These are phyloP conservation scores for Alectura lathami DNA, from an alignment of 2,113 vertebrate genomes.

Conservation along the genomic window DNA sequence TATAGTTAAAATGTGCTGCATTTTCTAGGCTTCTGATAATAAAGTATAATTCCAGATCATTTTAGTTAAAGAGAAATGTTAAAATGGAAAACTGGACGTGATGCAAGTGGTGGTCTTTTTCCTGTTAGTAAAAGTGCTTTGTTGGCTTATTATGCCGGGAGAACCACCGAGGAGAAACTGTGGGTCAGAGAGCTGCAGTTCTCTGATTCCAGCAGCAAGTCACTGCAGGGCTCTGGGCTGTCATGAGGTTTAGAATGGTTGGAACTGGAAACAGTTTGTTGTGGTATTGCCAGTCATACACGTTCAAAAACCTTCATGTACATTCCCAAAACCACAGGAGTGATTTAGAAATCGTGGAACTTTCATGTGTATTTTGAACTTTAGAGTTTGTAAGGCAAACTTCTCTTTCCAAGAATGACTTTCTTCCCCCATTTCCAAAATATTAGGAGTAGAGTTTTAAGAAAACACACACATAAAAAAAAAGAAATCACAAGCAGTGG, in stretches of 20 bases:
- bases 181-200: neutral
- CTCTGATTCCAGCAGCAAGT: neutral
- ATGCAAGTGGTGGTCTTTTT: neutral
- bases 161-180: neutral
- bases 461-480: neutral
- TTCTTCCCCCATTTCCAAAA: neutral
- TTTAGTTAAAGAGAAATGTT: neutral
- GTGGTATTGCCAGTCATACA: neutral
- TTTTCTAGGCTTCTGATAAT: neutral
- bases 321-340: neutral
- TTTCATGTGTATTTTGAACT: neutral
- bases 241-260: neutral
- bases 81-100: neutral
- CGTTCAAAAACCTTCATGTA: neutral
- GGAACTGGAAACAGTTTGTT: neutral
- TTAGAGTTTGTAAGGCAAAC: neutral
- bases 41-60: slow-evolving; percentile 4
- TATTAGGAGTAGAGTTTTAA: neutral
- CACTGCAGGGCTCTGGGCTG: neutral
- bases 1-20: neutral
- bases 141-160: neutral
- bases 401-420: neutral
- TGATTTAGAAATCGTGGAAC: neutral
- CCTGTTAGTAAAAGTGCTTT: neutral
- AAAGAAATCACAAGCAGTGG: neutral